Evolutionary conservation across 2,888 invertebrate genomes (phyloP).

Genomic region (Spisula subtruncata): DNA sequence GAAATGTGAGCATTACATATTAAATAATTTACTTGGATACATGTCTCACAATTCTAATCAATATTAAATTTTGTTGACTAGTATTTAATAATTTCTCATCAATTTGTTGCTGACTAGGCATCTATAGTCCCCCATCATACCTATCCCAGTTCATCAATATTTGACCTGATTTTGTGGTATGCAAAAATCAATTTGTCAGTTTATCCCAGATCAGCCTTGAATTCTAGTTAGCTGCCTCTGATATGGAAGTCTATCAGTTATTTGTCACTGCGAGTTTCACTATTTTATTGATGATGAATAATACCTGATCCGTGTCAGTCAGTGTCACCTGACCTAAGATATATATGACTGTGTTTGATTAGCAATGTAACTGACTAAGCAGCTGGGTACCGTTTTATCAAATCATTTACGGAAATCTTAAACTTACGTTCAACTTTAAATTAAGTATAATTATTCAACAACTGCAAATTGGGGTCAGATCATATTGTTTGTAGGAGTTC

Average conservation of each 20-base stretch:
- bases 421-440: too few relatives aligned
- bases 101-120: neutral
- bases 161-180: constrained; percentile 16
- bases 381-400: too few relatives aligned
- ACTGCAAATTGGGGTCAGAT: too few relatives aligned
- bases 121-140: neutral
- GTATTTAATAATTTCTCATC: neutral
- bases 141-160: constrained; percentile 7
- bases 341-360: too few relatives aligned
- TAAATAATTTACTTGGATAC: neutral
- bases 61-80: too few relatives aligned
- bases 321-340: too few relatives aligned
- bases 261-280: neutral
- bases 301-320: neutral
- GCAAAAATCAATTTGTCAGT: constrained; percentile 10
- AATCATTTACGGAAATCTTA: too few relatives aligned
- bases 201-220: neutral
- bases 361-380: too few relatives aligned
- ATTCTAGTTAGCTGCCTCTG: neutral
- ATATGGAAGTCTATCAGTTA: neutral
- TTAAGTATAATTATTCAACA: too few relatives aligned
- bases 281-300: constrained; percentile 12
- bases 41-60: neutral
- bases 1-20: neutral
- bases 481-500: too few relatives aligned